These are phyloP conservation scores for Sminthurinus aureus DNA, from an alignment of 2,888 invertebrate genomes.

Conservation along the genomic window DNA sequence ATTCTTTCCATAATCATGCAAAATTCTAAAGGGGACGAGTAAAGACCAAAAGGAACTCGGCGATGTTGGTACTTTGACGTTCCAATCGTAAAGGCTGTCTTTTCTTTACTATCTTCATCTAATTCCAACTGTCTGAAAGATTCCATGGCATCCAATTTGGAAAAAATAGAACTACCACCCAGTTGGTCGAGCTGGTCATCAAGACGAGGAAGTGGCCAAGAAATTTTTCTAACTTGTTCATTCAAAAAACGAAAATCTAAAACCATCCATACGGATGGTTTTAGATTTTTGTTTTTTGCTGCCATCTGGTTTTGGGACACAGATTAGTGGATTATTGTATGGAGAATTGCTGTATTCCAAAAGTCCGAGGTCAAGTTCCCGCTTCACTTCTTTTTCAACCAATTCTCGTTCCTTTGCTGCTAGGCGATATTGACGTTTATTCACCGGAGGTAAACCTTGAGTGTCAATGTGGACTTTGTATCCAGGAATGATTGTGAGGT, in stretches of 20 bases:
- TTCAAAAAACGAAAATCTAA: constrained; percentile 51
- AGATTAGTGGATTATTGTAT: constrained; percentile 62
- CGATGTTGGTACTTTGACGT: constrained; percentile 19
- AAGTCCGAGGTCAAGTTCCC: constrained; percentile 58
- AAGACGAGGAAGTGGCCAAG: constrained; percentile 42
- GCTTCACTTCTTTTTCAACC: constrained; percentile 46
- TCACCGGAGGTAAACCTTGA: constrained; percentile 22
- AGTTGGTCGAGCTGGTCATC: constrained; percentile 39
- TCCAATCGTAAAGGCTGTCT: constrained; percentile 27
- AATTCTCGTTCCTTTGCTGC: constrained; percentile 14
- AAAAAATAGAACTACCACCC: constrained; percentile 34
- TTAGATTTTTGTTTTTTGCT: no score
- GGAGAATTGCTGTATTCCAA: constrained; percentile 60
- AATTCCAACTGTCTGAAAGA: constrained; percentile 17
- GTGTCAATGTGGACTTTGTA: constrained; percentile 34
- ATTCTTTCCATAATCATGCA: constrained; percentile 14
- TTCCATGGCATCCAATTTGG: constrained; percentile 41
- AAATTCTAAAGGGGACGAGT: neutral
- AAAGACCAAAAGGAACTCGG: constrained; percentile 22
- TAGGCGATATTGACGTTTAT: constrained; percentile 21
- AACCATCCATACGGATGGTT: constrained; percentile 49
- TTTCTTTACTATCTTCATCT: neutral
- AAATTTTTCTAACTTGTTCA: constrained; percentile 26
- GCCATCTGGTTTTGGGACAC: constrained; percentile 62
- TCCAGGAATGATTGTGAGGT: no score